These are phyloP conservation scores for Plemyria rubiginata DNA, from an alignment of 2,888 invertebrate genomes.

Conservation along the genomic window DNA sequence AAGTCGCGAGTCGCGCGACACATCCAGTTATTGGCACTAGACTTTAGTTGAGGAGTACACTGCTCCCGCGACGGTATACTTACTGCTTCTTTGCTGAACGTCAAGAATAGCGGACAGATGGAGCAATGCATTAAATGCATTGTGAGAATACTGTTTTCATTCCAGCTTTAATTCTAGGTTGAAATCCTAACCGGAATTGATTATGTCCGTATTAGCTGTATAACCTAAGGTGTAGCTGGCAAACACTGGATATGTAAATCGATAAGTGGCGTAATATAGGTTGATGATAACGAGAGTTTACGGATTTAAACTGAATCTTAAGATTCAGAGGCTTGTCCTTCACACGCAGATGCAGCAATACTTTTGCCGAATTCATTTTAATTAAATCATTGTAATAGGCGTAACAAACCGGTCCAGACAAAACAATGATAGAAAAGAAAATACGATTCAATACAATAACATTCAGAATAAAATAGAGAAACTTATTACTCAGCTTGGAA, in stretches of 20 bases:
- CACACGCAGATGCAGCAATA: too few species aligned
- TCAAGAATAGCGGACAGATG: background rate
- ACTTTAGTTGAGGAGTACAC: background rate
- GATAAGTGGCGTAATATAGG: too few species aligned
- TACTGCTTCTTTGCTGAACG: background rate
- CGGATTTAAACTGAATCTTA: too few species aligned
- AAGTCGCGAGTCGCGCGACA: slow-evolving; percentile 7
- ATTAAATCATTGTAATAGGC: background rate
- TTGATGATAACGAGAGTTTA: too few species aligned
- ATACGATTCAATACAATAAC: slow-evolving; percentile 19
- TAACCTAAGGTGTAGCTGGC: too few species aligned
- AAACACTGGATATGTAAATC: too few species aligned
- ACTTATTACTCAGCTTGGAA: slow-evolving; percentile 14
- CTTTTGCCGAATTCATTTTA: too few species aligned
- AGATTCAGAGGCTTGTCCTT: too few species aligned
- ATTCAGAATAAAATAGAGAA: slow-evolving; percentile 20
- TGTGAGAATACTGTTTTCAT: too few species aligned
- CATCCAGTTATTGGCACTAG: slow-evolving; percentile 16
- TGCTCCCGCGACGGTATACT: background rate
- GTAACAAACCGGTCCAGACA: slow-evolving; percentile 13
- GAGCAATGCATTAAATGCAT: background rate
- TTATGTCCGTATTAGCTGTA: too few species aligned
- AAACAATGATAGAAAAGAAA: slow-evolving; percentile 17
- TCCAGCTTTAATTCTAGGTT: too few species aligned
- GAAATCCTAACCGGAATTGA: too few species aligned